A percentile compares a stretch with the other conserved stretches of the same genome.
phyloP scores from a whole-genome alignment of 2,797 vertebrate species.

The Acestrorhynchus altus region DNA sequence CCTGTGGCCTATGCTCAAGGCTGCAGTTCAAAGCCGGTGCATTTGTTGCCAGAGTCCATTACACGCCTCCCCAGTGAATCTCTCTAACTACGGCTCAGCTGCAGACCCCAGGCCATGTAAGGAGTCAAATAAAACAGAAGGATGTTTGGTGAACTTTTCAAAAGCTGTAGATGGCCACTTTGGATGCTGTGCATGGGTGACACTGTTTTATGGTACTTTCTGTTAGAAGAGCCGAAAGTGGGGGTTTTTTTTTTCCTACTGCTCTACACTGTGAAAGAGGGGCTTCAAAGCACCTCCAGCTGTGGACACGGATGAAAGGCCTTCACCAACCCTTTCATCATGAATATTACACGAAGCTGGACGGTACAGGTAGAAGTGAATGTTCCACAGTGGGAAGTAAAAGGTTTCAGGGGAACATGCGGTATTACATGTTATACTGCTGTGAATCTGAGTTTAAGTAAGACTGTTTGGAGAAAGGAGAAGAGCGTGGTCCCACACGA shows the following conservation, averaged over 20 bases:
- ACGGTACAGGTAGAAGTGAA: slow-evolving; percentile 10
- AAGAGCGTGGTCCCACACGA: too few species aligned
- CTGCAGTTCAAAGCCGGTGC: slow-evolving; percentile 42
- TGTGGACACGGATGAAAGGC: slow-evolving; percentile 25
- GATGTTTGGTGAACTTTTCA: slow-evolving; percentile 34
- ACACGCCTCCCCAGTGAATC: slow-evolving; percentile 23
- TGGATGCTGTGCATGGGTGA: slow-evolving; percentile 25
- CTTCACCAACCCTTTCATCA: slow-evolving; percentile 3
- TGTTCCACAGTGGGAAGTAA: background rate
- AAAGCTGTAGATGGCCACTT: slow-evolving; percentile 39
- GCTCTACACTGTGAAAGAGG: slow-evolving; percentile 15
- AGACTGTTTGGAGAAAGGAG: too few species aligned
- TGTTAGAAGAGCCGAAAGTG: slow-evolving; percentile 18
- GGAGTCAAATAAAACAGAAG: slow-evolving; percentile 40
- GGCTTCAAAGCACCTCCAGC: slow-evolving; percentile 43
- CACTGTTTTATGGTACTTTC: slow-evolving; percentile 40
- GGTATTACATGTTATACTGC: too few species aligned
- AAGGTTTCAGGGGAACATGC: background rate
- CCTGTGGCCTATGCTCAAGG: slow-evolving; percentile 35
- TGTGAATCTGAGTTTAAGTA: too few species aligned
- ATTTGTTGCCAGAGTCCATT: slow-evolving; percentile 45
- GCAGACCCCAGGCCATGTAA: slow-evolving; percentile 25
- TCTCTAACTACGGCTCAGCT: slow-evolving; percentile 33
- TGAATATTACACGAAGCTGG: background rate
- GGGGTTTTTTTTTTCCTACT: background rate